Evolutionary conservation across 2,888 invertebrate genomes (phyloP).

Genomic region (Leptinotarsa tumamoca): DNA sequence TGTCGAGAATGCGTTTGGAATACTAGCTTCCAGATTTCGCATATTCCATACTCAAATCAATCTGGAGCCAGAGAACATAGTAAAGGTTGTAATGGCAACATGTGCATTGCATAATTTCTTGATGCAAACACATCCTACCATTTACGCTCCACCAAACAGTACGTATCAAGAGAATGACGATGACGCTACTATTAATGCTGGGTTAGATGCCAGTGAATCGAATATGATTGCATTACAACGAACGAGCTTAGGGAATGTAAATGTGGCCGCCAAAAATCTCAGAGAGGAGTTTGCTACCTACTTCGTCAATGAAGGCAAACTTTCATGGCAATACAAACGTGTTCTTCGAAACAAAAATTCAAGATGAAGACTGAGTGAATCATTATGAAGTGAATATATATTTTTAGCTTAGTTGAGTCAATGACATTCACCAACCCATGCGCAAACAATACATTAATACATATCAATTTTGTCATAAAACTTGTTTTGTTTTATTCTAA

Average conservation of each 20-base stretch:
- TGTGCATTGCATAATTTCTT: constrained; percentile 31
- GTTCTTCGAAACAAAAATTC: neutral
- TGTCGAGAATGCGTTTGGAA: constrained; percentile 27
- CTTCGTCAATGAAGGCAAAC: constrained; percentile 6
- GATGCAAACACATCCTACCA: neutral
- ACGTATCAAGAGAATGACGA: constrained; percentile 12
- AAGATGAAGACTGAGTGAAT: neutral
- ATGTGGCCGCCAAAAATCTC: neutral
- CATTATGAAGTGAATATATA: neutral
- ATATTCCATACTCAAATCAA: constrained; percentile 33
- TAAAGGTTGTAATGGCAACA: constrained; percentile 26
- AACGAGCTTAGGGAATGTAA: neutral
- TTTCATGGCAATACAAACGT: neutral
- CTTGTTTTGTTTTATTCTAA: too few species aligned
- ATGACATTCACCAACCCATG: neutral
- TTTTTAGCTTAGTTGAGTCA: neutral
- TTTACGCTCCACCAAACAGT: constrained; percentile 19
- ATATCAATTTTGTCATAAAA: too few species aligned
- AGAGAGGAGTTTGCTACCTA: neutral
- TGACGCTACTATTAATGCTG: neutral
- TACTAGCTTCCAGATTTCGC: constrained; percentile 29
- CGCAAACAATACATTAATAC: too few species aligned
- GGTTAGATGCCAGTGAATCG: neutral
- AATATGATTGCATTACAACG: neutral
- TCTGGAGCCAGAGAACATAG: constrained; percentile 22